A percentile compares a stretch with the other conserved stretches of the same genome.
phyloP scores from a whole-genome alignment of 2,888 invertebrate species.

The Tridacna gigas region DNA sequence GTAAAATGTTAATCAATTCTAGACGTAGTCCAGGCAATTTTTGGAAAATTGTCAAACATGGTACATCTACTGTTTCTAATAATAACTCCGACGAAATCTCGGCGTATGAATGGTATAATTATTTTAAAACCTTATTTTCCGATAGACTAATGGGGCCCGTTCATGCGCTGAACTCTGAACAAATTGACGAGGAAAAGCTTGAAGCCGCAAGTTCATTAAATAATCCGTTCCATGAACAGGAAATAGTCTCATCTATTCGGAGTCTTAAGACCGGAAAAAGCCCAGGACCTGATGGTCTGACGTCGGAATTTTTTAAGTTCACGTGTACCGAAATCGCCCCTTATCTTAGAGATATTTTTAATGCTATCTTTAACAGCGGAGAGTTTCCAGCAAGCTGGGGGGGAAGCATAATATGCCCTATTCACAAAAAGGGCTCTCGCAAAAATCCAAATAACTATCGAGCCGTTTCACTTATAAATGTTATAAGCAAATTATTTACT shows the following conservation, averaged over 20 bases:
- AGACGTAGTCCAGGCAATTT: not conserved
- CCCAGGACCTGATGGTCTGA: slow-evolving; percentile 12
- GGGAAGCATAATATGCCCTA: slow-evolving; percentile 8
- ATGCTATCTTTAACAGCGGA: slow-evolving; percentile 1
- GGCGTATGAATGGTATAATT: not conserved
- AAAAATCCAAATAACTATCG: slow-evolving; percentile 14
- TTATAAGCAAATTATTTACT: slow-evolving; percentile 6
- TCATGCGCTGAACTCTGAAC: not conserved
- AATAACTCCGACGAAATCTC: not conserved
- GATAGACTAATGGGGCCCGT: not conserved
- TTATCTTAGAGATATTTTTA: not conserved
- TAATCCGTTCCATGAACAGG: not conserved
- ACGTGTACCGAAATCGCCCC: not conserved
- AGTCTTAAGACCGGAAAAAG: slow-evolving; percentile 1
- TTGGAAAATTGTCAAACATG: not conserved
- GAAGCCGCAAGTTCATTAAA: not conserved
- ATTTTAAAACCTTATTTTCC: slow-evolving; percentile 1
- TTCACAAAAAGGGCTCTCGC: not conserved
- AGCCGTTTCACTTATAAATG: slow-evolving; percentile 11
- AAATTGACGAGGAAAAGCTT: not conserved
- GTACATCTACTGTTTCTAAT: not conserved
- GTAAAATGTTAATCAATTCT: not conserved
- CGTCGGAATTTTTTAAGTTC: slow-evolving; percentile 14
- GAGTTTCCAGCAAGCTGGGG: slow-evolving; percentile 4
- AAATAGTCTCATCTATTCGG: slow-evolving; percentile 6